Conservation (phyloP, 2,797 vertebrate species). For the Pangasius sanitwongsei region DNA sequence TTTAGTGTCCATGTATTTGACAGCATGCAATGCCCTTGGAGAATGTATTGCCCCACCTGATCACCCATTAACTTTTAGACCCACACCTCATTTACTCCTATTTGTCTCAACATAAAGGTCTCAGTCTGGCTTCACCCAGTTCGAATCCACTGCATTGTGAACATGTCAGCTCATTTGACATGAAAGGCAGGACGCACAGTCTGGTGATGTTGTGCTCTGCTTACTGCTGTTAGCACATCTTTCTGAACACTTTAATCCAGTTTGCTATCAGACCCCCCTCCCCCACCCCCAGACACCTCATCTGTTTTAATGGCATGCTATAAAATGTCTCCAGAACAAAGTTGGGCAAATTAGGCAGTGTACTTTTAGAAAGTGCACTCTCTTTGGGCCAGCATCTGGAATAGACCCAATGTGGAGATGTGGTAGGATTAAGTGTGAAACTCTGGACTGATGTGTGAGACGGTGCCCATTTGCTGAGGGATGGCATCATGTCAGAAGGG, state of each 20-base stretch:
- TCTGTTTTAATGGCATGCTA: constrained; percentile 58
- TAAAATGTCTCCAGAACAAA: constrained; percentile 51
- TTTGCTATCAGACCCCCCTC: constrained; percentile 50
- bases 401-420: constrained; percentile 29
- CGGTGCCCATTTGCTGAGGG: constrained; percentile 43
- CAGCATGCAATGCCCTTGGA: constrained; percentile 31
- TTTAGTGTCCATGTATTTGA: constrained; percentile 14
- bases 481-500: constrained; percentile 44
- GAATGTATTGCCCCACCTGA: constrained; percentile 21
- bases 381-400: constrained; percentile 54
- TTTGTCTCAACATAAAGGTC: constrained; percentile 30
- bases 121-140: constrained; percentile 23
- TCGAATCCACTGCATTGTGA: constrained; percentile 19
- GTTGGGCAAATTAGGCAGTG: constrained; percentile 51
- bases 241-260: constrained; percentile 53
- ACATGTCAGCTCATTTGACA: constrained; percentile 35
- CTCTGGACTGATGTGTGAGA: constrained; percentile 51
- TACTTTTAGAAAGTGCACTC: constrained; percentile 44
- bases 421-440: constrained; percentile 48
- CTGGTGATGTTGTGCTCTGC: constrained; percentile 31
- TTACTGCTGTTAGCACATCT: constrained; percentile 36
- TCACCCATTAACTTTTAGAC: constrained; percentile 27
- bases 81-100: constrained; percentile 24
- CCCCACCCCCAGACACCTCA: constrained; percentile 50
- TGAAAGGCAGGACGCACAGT: constrained; percentile 38